These are phyloP conservation scores for Ophion slaviceki DNA, from an alignment of 2,888 invertebrate genomes.

Conservation along the genomic window DNA sequence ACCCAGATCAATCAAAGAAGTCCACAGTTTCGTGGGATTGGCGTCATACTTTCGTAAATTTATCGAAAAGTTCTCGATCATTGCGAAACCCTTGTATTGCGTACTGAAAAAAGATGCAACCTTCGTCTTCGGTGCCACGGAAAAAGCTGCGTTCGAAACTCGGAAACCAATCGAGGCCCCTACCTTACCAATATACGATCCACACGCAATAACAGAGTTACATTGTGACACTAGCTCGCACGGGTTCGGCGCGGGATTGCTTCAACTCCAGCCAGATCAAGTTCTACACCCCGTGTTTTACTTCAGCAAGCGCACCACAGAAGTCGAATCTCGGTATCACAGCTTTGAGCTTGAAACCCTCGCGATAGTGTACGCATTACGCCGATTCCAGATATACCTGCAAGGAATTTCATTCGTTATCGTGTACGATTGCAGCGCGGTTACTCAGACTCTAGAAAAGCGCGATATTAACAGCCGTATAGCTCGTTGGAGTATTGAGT, in stretches of 20 bases:
- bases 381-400: conserved; percentile 72
- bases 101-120: conserved; percentile 57
- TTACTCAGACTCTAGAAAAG: conserved; percentile 68
- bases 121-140: conserved; percentile 48
- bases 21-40: conserved; percentile 70
- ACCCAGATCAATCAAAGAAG: conserved; percentile 65
- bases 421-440: conserved; percentile 12
- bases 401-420: conserved; percentile 36
- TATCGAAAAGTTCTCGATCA: conserved; percentile 64
- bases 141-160: conserved; percentile 46
- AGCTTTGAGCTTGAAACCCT: conserved; percentile 77
- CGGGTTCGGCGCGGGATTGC: conserved; percentile 72
- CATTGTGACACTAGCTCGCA: conserved; percentile 12
- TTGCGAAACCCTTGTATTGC: conserved; percentile 73
- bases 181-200: conserved; percentile 49
- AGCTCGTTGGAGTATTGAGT: conserved; percentile 72
- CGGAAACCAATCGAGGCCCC: conserved; percentile 38
- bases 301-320: conserved; percentile 75
- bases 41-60: conserved; percentile 71
- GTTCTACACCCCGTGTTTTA: conserved; percentile 75
- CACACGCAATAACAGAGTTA: conserved; percentile 16
- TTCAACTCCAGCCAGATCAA: conserved; percentile 73
- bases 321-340: conserved; percentile 73
- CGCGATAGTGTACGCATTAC: conserved; percentile 68
- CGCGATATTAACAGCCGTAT: conserved; percentile 75